Evolutionary conservation across 2,797 vertebrate genomes (phyloP).

Genomic region (Oreortyx pictus): DNA sequence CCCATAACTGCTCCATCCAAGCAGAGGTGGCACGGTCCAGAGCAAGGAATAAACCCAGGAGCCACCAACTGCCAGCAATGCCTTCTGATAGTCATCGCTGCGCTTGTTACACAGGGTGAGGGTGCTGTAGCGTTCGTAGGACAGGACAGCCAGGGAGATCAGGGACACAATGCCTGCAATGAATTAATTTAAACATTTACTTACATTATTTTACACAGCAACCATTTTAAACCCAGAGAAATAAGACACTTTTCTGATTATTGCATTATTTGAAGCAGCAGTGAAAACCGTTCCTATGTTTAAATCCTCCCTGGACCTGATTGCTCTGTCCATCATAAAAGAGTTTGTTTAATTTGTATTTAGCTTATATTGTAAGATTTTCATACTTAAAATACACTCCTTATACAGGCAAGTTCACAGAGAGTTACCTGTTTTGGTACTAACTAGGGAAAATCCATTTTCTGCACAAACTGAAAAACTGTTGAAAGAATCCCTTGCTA

Average conservation of each 20-base stretch:
- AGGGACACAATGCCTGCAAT: constrained; percentile 88
- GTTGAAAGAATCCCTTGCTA: background rate
- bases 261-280: background rate
- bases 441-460: constrained; percentile 13
- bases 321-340: background rate
- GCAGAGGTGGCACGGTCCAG: constrained; percentile 90
- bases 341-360: background rate
- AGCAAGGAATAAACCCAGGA: constrained; percentile 90
- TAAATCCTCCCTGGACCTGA: background rate
- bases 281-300: background rate
- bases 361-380: background rate
- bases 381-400: background rate
- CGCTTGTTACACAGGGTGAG: constrained; percentile 86
- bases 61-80: constrained; percentile 83
- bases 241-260: background rate
- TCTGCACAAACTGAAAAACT: background rate
- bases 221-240: background rate
- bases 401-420: background rate
- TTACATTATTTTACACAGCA: background rate
- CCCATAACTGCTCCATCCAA: constrained; percentile 91
- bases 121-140: constrained; percentile 91
- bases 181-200: background rate
- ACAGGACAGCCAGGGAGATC: constrained; percentile 88
- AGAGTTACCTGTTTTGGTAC: background rate
- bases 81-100: constrained; percentile 81